Percentiles rank a stretch among this genome's conserved stretches.
Conservation (phyloP, 2,797 vertebrate species). For the Rousettus madagascariensis region DNA sequence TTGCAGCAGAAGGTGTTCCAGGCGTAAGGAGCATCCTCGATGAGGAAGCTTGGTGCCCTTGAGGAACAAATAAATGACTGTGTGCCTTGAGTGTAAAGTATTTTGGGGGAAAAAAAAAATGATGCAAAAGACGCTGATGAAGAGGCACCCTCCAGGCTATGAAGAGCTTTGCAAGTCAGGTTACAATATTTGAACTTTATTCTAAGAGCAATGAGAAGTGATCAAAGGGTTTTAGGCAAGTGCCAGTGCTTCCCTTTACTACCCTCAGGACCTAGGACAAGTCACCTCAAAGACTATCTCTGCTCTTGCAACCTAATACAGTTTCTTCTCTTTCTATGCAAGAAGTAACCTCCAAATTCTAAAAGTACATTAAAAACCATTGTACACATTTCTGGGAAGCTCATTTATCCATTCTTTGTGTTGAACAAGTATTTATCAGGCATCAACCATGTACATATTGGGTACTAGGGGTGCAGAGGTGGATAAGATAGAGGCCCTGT, state of each 20-base stretch:
- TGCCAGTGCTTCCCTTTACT: background rate
- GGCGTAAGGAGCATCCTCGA: background rate
- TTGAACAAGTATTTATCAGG: slow-evolving; percentile 27
- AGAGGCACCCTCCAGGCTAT: background rate
- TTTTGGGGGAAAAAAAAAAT: background rate
- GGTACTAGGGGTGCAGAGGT: background rate
- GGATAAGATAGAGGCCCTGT: background rate
- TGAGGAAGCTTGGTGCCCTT: background rate
- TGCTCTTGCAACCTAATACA: background rate
- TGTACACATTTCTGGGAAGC: background rate
- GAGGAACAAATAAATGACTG: slow-evolving; percentile 12
- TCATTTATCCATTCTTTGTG: background rate
- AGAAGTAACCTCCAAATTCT: slow-evolving; percentile 13
- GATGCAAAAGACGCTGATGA: background rate
- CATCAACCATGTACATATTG: background rate
- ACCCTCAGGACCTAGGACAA: background rate
- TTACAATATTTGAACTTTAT: slow-evolving; percentile 15
- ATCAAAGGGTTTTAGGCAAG: background rate
- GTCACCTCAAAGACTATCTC: background rate
- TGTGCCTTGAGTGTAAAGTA: background rate
- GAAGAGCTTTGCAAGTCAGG: background rate
- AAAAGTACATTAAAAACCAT: background rate
- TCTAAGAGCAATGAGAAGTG: background rate
- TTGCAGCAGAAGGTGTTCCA: background rate
- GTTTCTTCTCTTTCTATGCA: slow-evolving; percentile 3